A percentile compares a stretch with the other conserved stretches of the same genome.
Conservation (phyloP, 2,888 invertebrate genomes). For the Leistus spinibarbis region DNA sequence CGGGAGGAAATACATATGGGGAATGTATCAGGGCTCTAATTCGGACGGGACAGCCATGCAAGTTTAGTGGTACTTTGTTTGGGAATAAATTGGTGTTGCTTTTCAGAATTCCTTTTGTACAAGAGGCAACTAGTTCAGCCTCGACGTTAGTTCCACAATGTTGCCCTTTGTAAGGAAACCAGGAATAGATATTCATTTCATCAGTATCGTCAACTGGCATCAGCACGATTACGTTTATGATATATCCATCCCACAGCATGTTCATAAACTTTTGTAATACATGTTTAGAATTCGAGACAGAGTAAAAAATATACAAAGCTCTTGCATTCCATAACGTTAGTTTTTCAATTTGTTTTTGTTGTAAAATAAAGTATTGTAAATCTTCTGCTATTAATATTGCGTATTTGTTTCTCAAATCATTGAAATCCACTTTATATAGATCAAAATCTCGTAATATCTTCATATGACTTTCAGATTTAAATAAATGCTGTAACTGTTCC, state of each 20-base stretch:
- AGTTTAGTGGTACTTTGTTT: slow-evolving; percentile 8
- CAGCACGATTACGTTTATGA: slow-evolving; percentile 13
- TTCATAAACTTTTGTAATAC: slow-evolving; percentile 6
- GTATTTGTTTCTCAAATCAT: slow-evolving; percentile 2
- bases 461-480: neutral
- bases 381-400: slow-evolving; percentile 5
- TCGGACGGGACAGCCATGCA: slow-evolving; percentile 9
- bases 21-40: slow-evolving; percentile 4
- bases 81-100: slow-evolving; percentile 11
- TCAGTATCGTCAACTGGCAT: neutral
- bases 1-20: slow-evolving; percentile 11
- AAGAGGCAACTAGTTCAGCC: neutral
- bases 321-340: slow-evolving; percentile 19
- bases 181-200: slow-evolving; percentile 5
- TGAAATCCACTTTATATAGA: slow-evolving; percentile 15
- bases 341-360: slow-evolving; percentile 12
- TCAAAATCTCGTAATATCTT: slow-evolving; percentile 16
- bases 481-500: slow-evolving; percentile 6
- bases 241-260: slow-evolving; percentile 8
- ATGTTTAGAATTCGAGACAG: neutral
- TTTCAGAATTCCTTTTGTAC: neutral
- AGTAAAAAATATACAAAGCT: slow-evolving; percentile 14
- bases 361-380: neutral
- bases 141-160: neutral
- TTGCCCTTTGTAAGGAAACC: slow-evolving; percentile 5